Percentiles rank a stretch among this genome's conserved stretches.
Evolutionary conservation across 2,888 invertebrate genomes (phyloP).

Genomic region (Keiferia lycopersicella): DNA sequence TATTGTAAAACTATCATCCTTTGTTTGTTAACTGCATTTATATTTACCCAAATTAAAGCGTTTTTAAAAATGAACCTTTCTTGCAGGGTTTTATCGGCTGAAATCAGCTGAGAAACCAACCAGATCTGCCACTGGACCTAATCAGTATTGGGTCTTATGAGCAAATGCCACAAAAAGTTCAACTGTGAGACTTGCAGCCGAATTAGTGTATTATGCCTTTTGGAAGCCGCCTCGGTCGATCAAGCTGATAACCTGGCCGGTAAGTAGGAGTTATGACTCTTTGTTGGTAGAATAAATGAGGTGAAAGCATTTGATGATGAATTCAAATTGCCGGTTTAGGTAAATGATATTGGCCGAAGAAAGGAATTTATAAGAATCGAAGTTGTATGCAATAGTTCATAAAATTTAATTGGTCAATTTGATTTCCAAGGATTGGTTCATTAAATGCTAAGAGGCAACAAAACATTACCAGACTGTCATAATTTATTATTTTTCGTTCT

Average conservation of each 20-base stretch:
- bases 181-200: slow-evolving; percentile 55
- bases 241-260: slow-evolving; percentile 1
- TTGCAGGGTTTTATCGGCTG: no score
- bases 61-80: no score
- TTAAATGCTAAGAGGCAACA: not conserved
- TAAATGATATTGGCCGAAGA: not conserved
- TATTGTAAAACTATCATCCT: no score
- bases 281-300: slow-evolving; percentile 1
- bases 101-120: no score
- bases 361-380: not conserved
- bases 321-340: slow-evolving; percentile 7
- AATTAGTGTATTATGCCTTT: slow-evolving; percentile 57
- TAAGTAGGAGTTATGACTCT: slow-evolving; percentile 23
- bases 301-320: slow-evolving; percentile 10
- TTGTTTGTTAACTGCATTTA: no score
- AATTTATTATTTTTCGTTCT: no score
- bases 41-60: no score
- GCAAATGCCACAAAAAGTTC: slow-evolving; percentile 41
- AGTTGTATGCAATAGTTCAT: not conserved
- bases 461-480: no score
- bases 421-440: not conserved
- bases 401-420: not conserved
- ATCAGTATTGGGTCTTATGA: slow-evolving; percentile 33
- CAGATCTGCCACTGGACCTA: no score
- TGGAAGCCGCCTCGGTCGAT: slow-evolving; percentile 36